Evolutionary conservation across 2,113 vertebrate genomes (phyloP), one percentile per base, ranked within the genome.

Genomic region (Salvelinus alpinus): DNA sequence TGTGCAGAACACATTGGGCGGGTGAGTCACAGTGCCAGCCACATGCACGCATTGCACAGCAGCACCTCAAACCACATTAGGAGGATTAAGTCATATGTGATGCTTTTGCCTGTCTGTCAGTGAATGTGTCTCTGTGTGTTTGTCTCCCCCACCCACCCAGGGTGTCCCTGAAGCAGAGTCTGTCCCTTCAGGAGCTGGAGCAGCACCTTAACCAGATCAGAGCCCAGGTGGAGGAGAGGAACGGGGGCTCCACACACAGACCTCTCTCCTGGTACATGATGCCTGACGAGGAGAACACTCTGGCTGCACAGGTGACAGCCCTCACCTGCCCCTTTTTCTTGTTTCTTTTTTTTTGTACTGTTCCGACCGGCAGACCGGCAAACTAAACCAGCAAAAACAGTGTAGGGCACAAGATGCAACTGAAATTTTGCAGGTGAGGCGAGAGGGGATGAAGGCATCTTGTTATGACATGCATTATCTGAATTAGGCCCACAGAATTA

Each of bases 101-200:
- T 54, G 51, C 3, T 62, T 22, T 22, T 34, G 0, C 57, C n/a
- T 34, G 16, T 48, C 22, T 70, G 18, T 68, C 20, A 65, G 73
- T 66, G 22, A 51, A 24, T 20, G 54, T 38, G 22, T 78, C 34
- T 34, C 9, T 44, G 38, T 44, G 38, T 44, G 9, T 44, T 9
- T 71, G 24, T 85, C 60, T 74, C 20, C 59, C 59, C 18, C 59
- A 5, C 59, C n/a, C n/a, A 8, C 66, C 71, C 90, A 99, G 98
- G 72, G 67, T 98, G 76, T 95, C 96, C 71, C 94, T 99, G 89
- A 99, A 98, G 87, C 95, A 98, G 86, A 95, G 91, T 71, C 78
- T 99, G 29, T 98, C 96, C 16, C 94, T 99, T 86, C 91, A 94
- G 93, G 97, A 98, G 65, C 47, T 99, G 93, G 98, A 99, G 84